A percentile compares a stretch with the other conserved stretches of the same genome.
Conservation (phyloP, 2,797 vertebrate genomes). For the Morus bassanus region DNA sequence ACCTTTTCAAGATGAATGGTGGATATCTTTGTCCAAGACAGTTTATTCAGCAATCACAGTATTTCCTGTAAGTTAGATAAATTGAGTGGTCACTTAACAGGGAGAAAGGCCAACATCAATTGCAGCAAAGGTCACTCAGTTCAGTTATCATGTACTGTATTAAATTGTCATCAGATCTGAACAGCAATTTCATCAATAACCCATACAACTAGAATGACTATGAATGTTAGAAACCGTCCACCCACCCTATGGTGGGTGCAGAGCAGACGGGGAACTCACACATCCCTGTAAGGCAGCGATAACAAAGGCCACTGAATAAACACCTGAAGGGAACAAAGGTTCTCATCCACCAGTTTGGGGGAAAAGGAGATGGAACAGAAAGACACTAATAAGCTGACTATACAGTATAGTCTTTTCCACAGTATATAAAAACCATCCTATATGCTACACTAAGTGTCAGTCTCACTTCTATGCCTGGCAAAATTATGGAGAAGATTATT, state of each 20-base stretch:
- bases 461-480: too few relatives aligned
- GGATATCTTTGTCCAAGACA: slow-evolving; percentile 67
- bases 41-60: slow-evolving; percentile 73
- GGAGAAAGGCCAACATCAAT: slow-evolving; percentile 71
- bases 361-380: not conserved
- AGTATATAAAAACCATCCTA: accelerated
- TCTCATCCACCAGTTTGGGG: not conserved
- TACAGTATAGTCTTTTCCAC: not conserved
- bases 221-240: slow-evolving; percentile 27
- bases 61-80: slow-evolving; percentile 78
- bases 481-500: too few relatives aligned
- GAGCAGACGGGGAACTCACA: not conserved
- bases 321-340: not conserved
- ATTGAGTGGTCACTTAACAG: slow-evolving; percentile 75
- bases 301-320: not conserved
- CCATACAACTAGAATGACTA: slow-evolving; percentile 54
- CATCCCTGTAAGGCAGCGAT: accelerated
- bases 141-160: slow-evolving; percentile 69
- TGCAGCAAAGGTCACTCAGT: slow-evolving; percentile 72
- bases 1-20: slow-evolving; percentile 72
- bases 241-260: not conserved
- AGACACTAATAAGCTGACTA: not conserved
- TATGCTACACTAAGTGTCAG: too few relatives aligned
- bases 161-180: slow-evolving; percentile 75
- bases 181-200: slow-evolving; percentile 72